Base-by-base conservation (phyloP, 2,797 vertebrate genomes). In the Pseudopleuronectes americanus region DNA sequence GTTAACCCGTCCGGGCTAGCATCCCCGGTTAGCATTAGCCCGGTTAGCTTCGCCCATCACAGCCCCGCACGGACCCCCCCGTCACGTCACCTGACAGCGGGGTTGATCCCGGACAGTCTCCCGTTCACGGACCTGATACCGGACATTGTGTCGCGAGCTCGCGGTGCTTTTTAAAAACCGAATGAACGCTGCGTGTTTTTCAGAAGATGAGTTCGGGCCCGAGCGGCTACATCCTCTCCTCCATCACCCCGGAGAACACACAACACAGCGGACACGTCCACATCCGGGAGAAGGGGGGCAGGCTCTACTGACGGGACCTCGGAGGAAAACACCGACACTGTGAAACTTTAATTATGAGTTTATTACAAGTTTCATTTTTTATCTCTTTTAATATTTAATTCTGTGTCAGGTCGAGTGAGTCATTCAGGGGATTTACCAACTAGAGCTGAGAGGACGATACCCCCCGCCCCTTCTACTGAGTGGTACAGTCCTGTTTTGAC, bases 51-150 rank as follows among this genome's bases (percentile, higher is more conserved):
- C 1, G 26, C 65, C 24, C 24, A 24, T 24, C 24, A 24, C 24
- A 24, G 24, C 24, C 24, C 24, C 24, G 24, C 3, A 24, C 24
- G 24, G 24, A 24, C 3, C 24, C 3, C 24, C 24, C 24, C 65
- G 19, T 5, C 5, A 45, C 67, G 8, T 74, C 93, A 95, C 94
- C 94, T 94, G 85, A 95, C 92, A 10, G 90, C 89, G 14, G 93
- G 85, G 68, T 88, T 93, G 74, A 93, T 79, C 51, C 88, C 85
- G 31, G 88, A 87, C 8, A 89, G 64, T 68, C 90, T 93, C 2
- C 89, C 92, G 68, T 89, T 91, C 8, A 89, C 87, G 63, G 82
- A 91, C 66, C 91, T 79, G 43, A 94, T 65, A 31, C 86, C 84
- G 22, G 93, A 87, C 94, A 95, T 95, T 23, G 60, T 57, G 6